A percentile compares a stretch with the other conserved stretches of the same genome.
Conservation (phyloP, 2,797 vertebrate species). For the Cygnus olor region DNA sequence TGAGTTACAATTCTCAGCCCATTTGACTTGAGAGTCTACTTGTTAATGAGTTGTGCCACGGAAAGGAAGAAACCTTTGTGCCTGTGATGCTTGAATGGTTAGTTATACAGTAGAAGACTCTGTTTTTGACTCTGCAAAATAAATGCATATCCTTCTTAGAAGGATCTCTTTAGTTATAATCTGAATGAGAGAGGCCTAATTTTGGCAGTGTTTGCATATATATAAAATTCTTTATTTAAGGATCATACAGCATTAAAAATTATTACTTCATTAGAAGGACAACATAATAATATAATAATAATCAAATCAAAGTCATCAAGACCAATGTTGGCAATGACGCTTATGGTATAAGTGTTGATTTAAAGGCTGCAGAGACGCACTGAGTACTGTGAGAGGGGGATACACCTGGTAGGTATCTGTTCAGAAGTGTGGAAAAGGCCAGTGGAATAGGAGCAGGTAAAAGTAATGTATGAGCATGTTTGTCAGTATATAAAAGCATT, state of each 20-base stretch:
- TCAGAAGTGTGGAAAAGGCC: neutral
- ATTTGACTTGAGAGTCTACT: neutral
- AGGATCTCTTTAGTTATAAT: neutral
- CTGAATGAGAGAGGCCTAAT: neutral
- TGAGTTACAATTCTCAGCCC: neutral
- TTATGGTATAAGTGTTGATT: neutral
- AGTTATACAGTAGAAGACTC: neutral
- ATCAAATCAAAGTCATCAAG: neutral
- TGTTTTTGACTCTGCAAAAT: neutral
- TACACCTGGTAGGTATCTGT: accelerated
- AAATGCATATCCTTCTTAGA: neutral
- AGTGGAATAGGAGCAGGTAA: neutral
- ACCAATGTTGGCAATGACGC: neutral
- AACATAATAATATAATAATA: neutral
- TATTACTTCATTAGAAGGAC: neutral
- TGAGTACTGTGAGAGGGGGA: neutral
- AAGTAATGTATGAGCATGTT: neutral
- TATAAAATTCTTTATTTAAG: neutral
- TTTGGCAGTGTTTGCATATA: neutral
- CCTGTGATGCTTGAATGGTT: neutral
- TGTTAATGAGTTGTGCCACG: neutral
- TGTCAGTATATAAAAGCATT: neutral
- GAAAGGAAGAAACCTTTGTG: neutral
- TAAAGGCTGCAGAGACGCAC: neutral
- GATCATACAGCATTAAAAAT: neutral